Base-by-base conservation (phyloP, 2,113 vertebrate species). In the Apaloderma vittatum region DNA sequence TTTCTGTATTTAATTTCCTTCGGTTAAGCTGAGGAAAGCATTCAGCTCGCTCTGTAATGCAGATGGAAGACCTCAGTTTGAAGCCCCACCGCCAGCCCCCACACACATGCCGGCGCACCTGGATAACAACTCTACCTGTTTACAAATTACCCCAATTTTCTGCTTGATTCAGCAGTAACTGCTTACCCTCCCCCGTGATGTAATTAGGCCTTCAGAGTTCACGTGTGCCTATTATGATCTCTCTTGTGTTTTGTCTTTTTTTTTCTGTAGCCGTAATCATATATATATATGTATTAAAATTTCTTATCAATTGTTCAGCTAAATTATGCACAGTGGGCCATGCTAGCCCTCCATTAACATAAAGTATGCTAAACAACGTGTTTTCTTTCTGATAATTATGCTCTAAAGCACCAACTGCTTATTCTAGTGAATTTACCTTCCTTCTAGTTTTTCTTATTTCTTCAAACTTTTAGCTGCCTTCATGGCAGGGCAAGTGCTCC, bases 121-220 rank as follows among this genome's bases (percentile, higher is more conserved):
- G 99, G 99, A 98, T 98, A 93, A 94, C 98, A 98, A 97, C 98
- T 98, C 99, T 99, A 99, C 99, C 99, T 99, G 99, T 99, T 99
- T 99, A 99, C 99, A 99, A 99, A 99, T 99, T 99, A 99, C 98
- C 98, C 98, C 98, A 98, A 97, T 98, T 99, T 99, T 99, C 98
- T 99, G 99, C 99, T 99, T 99, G 98, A 98, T 99, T 99, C 99
- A 99, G 99, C 99, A 99, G 98, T 99, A 99, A 97, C 98, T 98
- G 97, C 97, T 98, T 97, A 95, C 98, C 98, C 98, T 99, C 99
- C 99, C 98, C 98, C 98, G 98, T 99, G 99, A 99, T 99, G 99
- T 99, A 99, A 99, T 99, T 99, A 99, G 99, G 98, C 98, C 99
- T 99, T 99, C 98, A 97, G 99, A 99, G 99, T 99, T 99, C 99